Base-by-base conservation (phyloP, 2,113 vertebrate genomes). In the Dissostichus mawsoni region DNA sequence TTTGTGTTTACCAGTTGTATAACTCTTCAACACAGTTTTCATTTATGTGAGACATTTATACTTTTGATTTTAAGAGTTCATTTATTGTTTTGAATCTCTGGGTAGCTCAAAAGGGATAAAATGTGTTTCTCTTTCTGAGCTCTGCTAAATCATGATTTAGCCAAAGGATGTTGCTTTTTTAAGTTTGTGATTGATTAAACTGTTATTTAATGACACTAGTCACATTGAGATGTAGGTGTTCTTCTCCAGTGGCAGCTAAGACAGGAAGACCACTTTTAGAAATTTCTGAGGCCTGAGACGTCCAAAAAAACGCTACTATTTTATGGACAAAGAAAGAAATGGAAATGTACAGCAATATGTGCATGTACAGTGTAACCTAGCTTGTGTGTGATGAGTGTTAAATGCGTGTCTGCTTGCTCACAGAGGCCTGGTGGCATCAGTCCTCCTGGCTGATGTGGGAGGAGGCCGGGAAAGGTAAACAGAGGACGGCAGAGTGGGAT, bases 401-500 rank as follows among this genome's bases (percentile, higher is more conserved):
- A 78, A 67, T 77, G 75, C 12, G 33, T 78, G 72, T 48, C 45
- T 68, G 58, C 58, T 80, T 62, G 36, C 69, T 82, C 56, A 25
- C 23, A 48, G 76, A 74, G 25, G 81, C 74, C 69, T 77, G n/a
- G 70, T 73, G 82, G 73, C 33, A 69, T 56, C 78, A 73, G 76
- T 74, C 70, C 67, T 76, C 68, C 63, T 63, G 65, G 69, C 74
- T 78, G 72, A 83, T 82, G 85, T 85, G 79, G 76, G 71, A 68
- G 84, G 59, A 74, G 80, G 65, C 78, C 29, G 5, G 82, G 81
- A 78, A 84, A 90, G 78, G 86, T 90, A 93, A 92, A 92, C 91
- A 90, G 86, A 87, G 83, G 87, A 89, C 71, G 83, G 80, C 84
- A 85, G 86, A 83, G 85, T 83, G 81, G 74, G 92, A 95, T 95